These are phyloP conservation scores for Rhopalosiphum maidis DNA, from an alignment of 1,140 invertebrate species.

Conservation along the genomic window DNA sequence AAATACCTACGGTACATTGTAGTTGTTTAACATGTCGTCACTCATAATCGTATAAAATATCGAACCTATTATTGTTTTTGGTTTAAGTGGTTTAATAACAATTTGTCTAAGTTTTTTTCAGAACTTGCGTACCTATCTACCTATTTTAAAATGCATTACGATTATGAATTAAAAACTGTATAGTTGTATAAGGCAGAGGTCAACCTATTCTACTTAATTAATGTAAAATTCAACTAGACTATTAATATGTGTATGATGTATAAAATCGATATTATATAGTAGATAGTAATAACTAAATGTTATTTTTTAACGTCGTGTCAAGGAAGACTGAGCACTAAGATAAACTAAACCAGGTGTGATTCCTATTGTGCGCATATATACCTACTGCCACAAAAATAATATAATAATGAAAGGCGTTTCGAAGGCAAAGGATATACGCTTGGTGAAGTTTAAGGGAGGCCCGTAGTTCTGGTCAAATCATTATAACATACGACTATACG, in stretches of 20 bases:
- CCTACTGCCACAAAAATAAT: background rate
- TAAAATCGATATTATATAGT: background rate
- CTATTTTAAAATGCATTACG: background rate
- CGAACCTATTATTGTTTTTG: background rate
- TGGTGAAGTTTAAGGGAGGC: conserved; percentile 40
- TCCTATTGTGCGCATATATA: background rate
- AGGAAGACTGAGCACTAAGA: conserved; percentile 7
- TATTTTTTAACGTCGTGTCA: conserved; percentile 31
- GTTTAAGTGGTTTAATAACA: background rate
- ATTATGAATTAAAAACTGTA: background rate
- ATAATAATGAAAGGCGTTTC: conserved; percentile 39
- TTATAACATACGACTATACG: background rate
- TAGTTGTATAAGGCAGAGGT: background rate
- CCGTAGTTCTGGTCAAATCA: background rate
- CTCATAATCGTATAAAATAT: background rate
- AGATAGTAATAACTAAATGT: background rate
- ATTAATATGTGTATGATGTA: background rate
- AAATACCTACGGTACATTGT: background rate
- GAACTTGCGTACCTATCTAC: background rate
- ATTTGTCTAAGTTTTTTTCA: background rate
- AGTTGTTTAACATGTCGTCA: background rate
- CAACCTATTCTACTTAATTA: background rate
- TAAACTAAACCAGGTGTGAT: conserved; percentile 54
- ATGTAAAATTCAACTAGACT: background rate
- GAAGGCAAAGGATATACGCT: conserved; percentile 49